Conservation (phyloP, 2,113 vertebrate species). For the Diphyllodes magnificus region DNA sequence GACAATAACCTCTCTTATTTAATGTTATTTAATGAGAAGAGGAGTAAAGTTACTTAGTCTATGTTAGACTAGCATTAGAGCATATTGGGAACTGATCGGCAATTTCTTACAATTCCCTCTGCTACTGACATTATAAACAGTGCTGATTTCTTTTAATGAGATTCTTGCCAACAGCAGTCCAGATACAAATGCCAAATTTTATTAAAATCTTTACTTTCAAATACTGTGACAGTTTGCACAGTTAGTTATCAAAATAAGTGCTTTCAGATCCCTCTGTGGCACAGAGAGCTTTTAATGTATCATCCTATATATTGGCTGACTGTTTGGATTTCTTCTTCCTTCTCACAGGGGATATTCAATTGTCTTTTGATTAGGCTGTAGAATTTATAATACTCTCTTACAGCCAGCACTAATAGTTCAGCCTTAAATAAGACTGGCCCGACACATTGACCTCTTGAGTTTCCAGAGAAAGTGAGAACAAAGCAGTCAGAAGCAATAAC, state of each 20-base stretch:
- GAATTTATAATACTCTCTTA: background rate
- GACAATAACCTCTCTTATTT: background rate
- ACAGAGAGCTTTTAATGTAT: background rate
- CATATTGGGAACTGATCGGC: background rate
- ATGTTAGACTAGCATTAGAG: background rate
- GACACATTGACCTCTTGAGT: background rate
- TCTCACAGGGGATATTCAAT: background rate
- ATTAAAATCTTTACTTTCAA: conserved; percentile 23
- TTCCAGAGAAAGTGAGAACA: background rate
- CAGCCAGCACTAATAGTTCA: background rate
- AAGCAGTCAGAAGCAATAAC: background rate
- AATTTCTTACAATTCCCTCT: background rate
- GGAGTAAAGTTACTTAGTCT: background rate
- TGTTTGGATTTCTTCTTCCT: background rate
- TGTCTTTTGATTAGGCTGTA: background rate
- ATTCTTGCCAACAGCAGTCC: background rate
- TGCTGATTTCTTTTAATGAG: background rate
- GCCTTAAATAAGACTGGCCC: background rate
- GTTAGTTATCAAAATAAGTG: background rate
- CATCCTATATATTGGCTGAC: background rate
- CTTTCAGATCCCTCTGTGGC: background rate
- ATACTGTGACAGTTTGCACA: background rate
- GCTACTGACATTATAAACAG: background rate
- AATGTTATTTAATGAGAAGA: background rate
- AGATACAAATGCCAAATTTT: conserved; percentile 3